A percentile compares a stretch with the other conserved stretches of the same genome.
Evolutionary conservation across 2,888 invertebrate species (phyloP).

Genomic region (Eulithis prunata): DNA sequence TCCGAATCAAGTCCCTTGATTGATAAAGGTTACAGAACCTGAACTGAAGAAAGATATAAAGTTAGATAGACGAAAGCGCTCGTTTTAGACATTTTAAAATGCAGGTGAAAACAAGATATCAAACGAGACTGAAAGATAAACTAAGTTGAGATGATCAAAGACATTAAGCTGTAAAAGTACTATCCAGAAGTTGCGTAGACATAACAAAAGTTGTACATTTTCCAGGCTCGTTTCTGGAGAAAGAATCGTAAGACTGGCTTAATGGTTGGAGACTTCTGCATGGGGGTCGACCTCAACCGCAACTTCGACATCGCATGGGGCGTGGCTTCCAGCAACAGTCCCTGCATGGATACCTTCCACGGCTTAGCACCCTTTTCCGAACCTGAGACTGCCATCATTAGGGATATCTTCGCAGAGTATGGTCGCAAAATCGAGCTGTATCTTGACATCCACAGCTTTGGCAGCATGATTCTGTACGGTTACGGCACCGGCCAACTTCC

Average conservation of each 20-base stretch:
- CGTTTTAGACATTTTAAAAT: too few species aligned
- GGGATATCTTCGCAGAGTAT: slow-evolving; percentile 80
- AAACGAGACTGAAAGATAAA: too few species aligned
- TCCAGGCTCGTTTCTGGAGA: slow-evolving; percentile 86
- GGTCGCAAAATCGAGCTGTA: slow-evolving; percentile 84
- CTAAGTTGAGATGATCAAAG: too few species aligned
- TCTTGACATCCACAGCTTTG: slow-evolving; percentile 89
- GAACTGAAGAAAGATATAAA: too few species aligned
- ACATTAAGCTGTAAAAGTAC: too few species aligned
- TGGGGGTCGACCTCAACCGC: slow-evolving; percentile 89
- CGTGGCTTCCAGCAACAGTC: slow-evolving; percentile 66
- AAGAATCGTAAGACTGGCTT: slow-evolving; percentile 82
- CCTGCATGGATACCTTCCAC: slow-evolving; percentile 85
- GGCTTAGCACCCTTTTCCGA: slow-evolving; percentile 87
- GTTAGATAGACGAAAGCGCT: too few species aligned
- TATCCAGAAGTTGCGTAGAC: too few species aligned
- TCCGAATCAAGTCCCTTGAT: background rate
- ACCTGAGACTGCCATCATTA: slow-evolving; percentile 84
- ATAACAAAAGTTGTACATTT: slow-evolving; percentile 14
- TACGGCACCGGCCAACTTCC: slow-evolving; percentile 67
- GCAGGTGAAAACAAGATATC: too few species aligned
- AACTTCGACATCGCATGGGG: slow-evolving; percentile 89
- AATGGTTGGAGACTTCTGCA: slow-evolving; percentile 66
- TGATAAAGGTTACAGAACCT: too few species aligned
- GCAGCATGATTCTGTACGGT: slow-evolving; percentile 80